These are phyloP conservation scores for Puntigrus tetrazona DNA, from an alignment of 2,113 vertebrate genomes.

Conservation along the genomic window DNA sequence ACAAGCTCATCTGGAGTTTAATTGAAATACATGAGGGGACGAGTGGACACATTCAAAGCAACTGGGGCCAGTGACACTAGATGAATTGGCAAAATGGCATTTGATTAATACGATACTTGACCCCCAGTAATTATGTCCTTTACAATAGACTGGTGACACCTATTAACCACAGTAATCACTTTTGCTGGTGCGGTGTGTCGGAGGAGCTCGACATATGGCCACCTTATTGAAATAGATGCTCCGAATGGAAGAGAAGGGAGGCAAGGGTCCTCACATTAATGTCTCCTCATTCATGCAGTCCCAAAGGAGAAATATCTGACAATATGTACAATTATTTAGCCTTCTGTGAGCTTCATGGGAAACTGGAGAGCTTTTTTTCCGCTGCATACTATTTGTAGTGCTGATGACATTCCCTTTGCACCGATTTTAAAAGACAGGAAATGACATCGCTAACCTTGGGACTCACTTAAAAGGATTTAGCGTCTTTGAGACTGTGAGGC, in stretches of 20 bases:
- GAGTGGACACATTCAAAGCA: conserved; percentile 34
- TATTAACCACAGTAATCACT: conserved; percentile 58
- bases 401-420: conserved; percentile 66
- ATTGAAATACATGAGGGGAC: conserved; percentile 55
- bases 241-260: conserved; percentile 57
- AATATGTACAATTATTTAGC: conserved; percentile 62
- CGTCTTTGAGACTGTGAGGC: conserved; percentile 22
- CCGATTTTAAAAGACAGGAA: conserved; percentile 75
- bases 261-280: conserved; percentile 60
- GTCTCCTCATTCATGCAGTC: conserved; percentile 61
- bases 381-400: conserved; percentile 56
- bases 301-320: conserved; percentile 58
- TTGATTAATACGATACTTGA: conserved; percentile 62
- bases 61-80: conserved; percentile 36
- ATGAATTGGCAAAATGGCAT: conserved; percentile 54
- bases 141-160: conserved; percentile 55
- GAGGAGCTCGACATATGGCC: conserved; percentile 59
- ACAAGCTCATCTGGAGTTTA: conserved; percentile 53
- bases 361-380: conserved; percentile 58
- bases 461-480: conserved; percentile 69
- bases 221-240: conserved; percentile 61
- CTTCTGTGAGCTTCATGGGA: conserved; percentile 66
- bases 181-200: conserved; percentile 48
- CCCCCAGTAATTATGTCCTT: conserved; percentile 54
- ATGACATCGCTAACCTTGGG: conserved; percentile 73